These are phyloP conservation scores for Ophioninae sp. DNA, from an alignment of 2,888 invertebrate genomes.

Conservation along the genomic window DNA sequence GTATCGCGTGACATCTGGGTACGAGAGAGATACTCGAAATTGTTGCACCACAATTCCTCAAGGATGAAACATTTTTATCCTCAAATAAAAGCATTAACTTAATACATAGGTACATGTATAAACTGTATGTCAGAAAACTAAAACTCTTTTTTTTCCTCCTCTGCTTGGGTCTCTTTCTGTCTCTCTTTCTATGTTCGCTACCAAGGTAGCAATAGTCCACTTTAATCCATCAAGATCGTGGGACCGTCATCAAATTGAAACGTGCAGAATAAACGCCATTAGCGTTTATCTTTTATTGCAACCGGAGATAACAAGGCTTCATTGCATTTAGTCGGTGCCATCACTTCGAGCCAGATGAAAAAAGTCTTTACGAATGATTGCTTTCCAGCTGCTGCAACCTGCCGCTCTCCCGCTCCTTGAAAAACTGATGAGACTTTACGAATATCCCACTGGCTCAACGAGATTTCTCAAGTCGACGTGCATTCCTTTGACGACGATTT, in stretches of 20 bases:
- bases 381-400: slow-evolving; percentile 13
- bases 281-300: slow-evolving; percentile 33
- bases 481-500: slow-evolving; percentile 33
- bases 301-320: slow-evolving; percentile 54
- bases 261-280: slow-evolving; percentile 34
- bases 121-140: too few relatives aligned
- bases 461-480: slow-evolving; percentile 41
- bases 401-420: slow-evolving; percentile 2
- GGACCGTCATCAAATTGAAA: slow-evolving; percentile 47
- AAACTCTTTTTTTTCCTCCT: too few relatives aligned
- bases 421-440: slow-evolving; percentile 54
- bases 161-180: too few relatives aligned
- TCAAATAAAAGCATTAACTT: too few relatives aligned
- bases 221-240: slow-evolving; percentile 26
- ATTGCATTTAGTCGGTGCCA: slow-evolving; percentile 29
- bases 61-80: too few relatives aligned
- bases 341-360: slow-evolving; percentile 19
- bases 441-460: slow-evolving; percentile 25
- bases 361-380: slow-evolving; percentile 46
- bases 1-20: too few relatives aligned
- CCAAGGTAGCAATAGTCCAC: not conserved
- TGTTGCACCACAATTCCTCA: too few relatives aligned
- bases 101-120: too few relatives aligned
- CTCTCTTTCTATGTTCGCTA: not conserved
- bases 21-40: too few relatives aligned